These are phyloP conservation scores for Spodoptera frugiperda DNA, from an alignment of 1,140 invertebrate species.

Conservation along the genomic window DNA sequence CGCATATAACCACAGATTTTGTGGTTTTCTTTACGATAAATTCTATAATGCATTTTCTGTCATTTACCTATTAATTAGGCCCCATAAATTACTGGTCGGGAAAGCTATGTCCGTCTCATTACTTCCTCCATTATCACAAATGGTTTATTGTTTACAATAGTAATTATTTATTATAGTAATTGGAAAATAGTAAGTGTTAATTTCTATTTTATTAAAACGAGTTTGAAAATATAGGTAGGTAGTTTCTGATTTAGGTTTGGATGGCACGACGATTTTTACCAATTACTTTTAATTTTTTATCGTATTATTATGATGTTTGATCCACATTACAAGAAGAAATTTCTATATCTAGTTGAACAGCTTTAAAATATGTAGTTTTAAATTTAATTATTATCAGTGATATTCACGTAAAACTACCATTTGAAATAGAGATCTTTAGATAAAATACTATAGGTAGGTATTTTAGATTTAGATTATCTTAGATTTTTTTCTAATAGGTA, in stretches of 20 bases:
- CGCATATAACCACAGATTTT: background rate
- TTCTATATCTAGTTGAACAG: slow-evolving; percentile 32
- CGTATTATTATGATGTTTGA: slow-evolving; percentile 12
- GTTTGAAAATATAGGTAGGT: slow-evolving; percentile 2
- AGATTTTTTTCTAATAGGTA: slow-evolving; percentile 20
- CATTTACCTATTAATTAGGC: background rate
- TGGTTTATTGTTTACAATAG: too few species aligned
- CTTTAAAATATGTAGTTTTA: slow-evolving; percentile 35
- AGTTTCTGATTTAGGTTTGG: background rate
- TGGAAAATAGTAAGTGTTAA: too few species aligned
- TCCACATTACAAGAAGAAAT: slow-evolving; percentile 18
- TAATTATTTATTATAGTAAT: too few species aligned
- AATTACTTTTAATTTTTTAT: slow-evolving; percentile 14
- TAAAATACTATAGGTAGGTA: slow-evolving; percentile 24
- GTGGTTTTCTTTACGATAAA: too few species aligned
- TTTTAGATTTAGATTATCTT: slow-evolving; percentile 17
- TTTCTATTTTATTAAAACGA: too few species aligned
- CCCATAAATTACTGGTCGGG: background rate
- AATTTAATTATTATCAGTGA: slow-evolving; percentile 32
- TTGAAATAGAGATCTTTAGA: slow-evolving; percentile 32
- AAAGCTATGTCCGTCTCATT: background rate
- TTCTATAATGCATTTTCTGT: background rate
- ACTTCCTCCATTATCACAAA: too few species aligned
- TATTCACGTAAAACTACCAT: slow-evolving; percentile 27
- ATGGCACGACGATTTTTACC: slow-evolving; percentile 15